phyloP scores from a whole-genome alignment of 2,888 invertebrate species.

The Sialis fuliginosa region DNA sequence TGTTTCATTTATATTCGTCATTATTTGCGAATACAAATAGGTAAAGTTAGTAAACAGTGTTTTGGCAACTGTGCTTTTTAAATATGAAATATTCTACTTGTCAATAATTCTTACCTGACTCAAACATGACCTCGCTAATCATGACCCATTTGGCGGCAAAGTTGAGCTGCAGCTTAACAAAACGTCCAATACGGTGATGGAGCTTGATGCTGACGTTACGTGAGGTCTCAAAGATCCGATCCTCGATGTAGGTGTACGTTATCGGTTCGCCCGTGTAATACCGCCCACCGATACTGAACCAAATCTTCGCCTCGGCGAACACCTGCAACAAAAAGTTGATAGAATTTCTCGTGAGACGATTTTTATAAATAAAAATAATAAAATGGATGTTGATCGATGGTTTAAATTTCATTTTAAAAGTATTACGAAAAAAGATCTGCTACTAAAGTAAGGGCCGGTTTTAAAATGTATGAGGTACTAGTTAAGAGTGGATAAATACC shows the following conservation, averaged over 20 bases:
- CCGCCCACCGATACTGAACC: conserved; percentile 67
- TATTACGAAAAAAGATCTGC: background rate
- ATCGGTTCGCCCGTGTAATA: conserved; percentile 63
- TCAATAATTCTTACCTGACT: conserved; percentile 42
- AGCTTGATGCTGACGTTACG: conserved; percentile 68
- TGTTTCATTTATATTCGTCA: background rate
- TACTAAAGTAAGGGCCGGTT: background rate
- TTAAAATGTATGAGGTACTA: background rate
- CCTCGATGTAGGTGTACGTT: conserved; percentile 50
- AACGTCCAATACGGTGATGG: conserved; percentile 63
- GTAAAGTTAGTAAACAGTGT: too few relatives aligned
- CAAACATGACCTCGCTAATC: conserved; percentile 77
- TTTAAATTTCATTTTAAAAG: background rate
- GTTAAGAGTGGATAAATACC: background rate
- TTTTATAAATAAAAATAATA: background rate
- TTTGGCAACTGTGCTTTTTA: too few relatives aligned
- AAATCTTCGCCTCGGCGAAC: conserved; percentile 61
- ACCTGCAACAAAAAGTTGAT: conserved; percentile 32
- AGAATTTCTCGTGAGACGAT: background rate
- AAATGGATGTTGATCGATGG: background rate
- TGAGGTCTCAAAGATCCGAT: conserved; percentile 62
- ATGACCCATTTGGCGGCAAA: conserved; percentile 78
- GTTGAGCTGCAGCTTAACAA: conserved; percentile 56
- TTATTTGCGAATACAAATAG: too few relatives aligned
- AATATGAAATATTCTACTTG: too few relatives aligned